A percentile compares a stretch with the other conserved stretches of the same genome.
Evolutionary conservation across 1,140 invertebrate genomes (phyloP).

Genomic region (Neoseiulus cucumeris): DNA sequence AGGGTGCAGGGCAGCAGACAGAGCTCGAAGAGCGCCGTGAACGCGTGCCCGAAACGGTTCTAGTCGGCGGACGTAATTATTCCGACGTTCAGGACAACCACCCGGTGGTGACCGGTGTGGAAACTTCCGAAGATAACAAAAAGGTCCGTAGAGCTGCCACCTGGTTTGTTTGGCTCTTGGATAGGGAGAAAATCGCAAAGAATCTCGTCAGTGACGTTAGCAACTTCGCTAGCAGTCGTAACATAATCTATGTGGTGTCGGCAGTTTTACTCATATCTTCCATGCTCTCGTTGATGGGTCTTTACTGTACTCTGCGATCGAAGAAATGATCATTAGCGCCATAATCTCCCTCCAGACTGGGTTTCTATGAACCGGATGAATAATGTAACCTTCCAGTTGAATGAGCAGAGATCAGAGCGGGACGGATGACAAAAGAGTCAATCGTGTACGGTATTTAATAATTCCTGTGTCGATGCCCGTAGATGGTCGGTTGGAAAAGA

Average conservation of each 20-base stretch:
- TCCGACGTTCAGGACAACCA: constrained; percentile 10
- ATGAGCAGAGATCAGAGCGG: too few species aligned
- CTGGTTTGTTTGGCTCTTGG: not conserved
- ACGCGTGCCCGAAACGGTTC: not conserved
- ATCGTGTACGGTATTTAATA: too few species aligned
- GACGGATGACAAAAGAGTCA: too few species aligned
- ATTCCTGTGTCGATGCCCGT: too few species aligned
- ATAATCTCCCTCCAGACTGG: too few species aligned
- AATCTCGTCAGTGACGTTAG: not conserved
- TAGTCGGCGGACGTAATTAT: not conserved
- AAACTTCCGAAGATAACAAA: not conserved
- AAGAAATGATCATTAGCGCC: too few species aligned
- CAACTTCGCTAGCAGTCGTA: not conserved
- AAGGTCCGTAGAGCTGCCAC: not conserved
- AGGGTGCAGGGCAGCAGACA: not conserved
- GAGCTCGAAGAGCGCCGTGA: not conserved
- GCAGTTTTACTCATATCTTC: not conserved
- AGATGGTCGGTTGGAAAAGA: too few species aligned
- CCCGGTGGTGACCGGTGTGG: not conserved
- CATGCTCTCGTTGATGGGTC: not conserved
- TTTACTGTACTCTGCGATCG: not conserved
- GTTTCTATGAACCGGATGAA: too few species aligned
- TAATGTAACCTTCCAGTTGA: too few species aligned
- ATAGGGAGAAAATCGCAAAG: not conserved
- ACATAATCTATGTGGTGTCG: not conserved